Conservation (phyloP, 64 coral and sea anemone genomes). For the Montipora cactus region DNA sequence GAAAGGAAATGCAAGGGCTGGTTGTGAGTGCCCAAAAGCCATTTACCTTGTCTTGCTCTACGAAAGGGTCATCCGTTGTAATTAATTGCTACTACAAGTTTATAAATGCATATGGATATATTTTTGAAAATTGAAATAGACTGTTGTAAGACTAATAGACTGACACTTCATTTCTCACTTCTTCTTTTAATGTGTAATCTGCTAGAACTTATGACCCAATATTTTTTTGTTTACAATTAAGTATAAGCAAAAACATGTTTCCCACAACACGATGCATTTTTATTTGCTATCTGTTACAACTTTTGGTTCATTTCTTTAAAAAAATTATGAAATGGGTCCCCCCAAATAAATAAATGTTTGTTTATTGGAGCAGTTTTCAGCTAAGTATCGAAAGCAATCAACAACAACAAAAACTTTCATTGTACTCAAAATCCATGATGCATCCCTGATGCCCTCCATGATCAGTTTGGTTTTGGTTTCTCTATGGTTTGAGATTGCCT, state of each 20-base stretch:
- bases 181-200: neutral
- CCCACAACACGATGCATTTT: too few relatives aligned
- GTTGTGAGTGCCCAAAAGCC: conserved; percentile 35
- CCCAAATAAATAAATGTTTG: too few relatives aligned
- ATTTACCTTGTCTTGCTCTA: conserved; percentile 41
- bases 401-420: neutral
- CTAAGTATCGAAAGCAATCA: neutral
- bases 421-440: conserved; percentile 30
- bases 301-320: too few relatives aligned
- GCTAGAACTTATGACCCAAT: neutral
- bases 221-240: neutral
- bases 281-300: too few relatives aligned
- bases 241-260: too few relatives aligned
- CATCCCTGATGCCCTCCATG: too few relatives aligned
- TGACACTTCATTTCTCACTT: conserved; percentile 20
- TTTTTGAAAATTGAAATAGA: too few relatives aligned
- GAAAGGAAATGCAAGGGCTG: conserved; percentile 25
- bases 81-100: conserved; percentile 33
- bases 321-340: too few relatives aligned
- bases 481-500: too few relatives aligned
- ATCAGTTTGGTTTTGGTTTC: too few relatives aligned
- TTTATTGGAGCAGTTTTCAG: too few relatives aligned
- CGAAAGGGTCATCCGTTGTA: conserved; percentile 32
- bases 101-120: conserved; percentile 5
- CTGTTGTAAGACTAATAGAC: neutral